Base-by-base conservation (phyloP, 2,888 invertebrate species). In the Pristionchus japonicus region DNA sequence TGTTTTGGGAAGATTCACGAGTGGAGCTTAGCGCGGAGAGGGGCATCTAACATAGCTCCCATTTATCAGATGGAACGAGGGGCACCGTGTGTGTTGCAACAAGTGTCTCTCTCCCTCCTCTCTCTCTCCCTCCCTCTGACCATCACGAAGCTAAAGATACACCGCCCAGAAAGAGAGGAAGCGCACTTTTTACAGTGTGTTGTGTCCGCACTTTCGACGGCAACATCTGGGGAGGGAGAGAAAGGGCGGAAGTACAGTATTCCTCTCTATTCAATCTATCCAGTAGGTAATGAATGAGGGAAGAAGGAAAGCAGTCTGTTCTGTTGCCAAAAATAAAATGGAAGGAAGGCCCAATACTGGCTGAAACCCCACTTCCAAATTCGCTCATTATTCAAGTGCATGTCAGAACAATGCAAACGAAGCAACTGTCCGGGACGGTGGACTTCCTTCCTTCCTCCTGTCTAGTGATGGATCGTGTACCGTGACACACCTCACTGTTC, bases 1-100 rank as follows among this genome's bases (percentile, higher is more conserved):
- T 61, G 83, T 57, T 83, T 83, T 83, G 83, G 61, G 52, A 34
- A 52, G 57, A 83, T 83, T 83, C 34, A 34, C 83, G 61, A 52
- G 83, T n/a, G 61, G 52, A 34, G 20, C 34, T 57, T 52, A 47
- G 34, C 61, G 31, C 52, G 49, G 31, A 43, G n/a, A 27, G 31
- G 57, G n/a, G 52, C 20, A 31, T 37, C 27, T 40, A n/a, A n/a
- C 37, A 52, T 49, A 52, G 52, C 83, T 31, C 83, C 57, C 83
- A 61, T 83, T 34, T n/a, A 61, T 57, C 83, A 57, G 61, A 31
- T 52, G 15, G 83, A 61, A 61, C 52, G 83, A 83, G 52, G n/a
- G n/a, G 34, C 23, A 37, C 27, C 52, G 52, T 34, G 20, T 23
- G n/a, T 43, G 57, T n/a, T 52, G 52, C 83, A 83, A 61, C 83